Conservation (phyloP, 2,113 vertebrate species). For the Indicator indicator region DNA sequence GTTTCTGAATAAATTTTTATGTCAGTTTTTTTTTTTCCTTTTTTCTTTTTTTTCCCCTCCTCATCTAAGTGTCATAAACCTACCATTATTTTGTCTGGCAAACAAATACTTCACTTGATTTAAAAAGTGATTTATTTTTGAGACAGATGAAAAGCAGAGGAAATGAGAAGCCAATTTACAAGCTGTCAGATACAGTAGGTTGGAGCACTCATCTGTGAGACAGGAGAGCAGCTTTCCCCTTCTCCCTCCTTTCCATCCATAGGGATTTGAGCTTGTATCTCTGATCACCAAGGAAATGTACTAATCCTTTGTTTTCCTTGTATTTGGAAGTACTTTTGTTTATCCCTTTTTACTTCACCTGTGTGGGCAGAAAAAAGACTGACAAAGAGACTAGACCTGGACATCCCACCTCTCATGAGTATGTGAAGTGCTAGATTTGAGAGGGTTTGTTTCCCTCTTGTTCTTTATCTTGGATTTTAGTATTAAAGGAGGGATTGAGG, state of each 20-base stretch:
- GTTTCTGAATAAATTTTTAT: not conserved
- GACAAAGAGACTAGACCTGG: not conserved
- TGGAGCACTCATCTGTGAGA: not conserved
- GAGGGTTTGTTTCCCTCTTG: not conserved
- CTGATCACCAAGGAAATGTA: not conserved
- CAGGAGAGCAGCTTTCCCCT: not conserved
- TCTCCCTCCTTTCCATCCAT: not conserved
- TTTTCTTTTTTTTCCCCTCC: not conserved
- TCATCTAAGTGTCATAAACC: not conserved
- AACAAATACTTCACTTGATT: not conserved
- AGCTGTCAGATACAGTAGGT: not conserved
- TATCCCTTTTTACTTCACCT: not conserved
- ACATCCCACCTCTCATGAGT: not conserved
- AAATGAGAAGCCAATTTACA: not conserved
- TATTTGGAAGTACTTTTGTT: not conserved
- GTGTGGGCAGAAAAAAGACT: not conserved
- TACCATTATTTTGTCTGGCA: not conserved
- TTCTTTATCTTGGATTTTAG: not conserved
- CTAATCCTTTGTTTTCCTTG: not conserved
- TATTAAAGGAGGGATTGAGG: not conserved
- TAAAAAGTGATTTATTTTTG: not conserved
- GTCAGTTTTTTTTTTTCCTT: rapidly evolving
- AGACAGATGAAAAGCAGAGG: not conserved
- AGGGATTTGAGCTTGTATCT: not conserved
- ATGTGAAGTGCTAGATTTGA: not conserved